A percentile compares a stretch with the other conserved stretches of the same genome.
Evolutionary conservation across 92 coral and sea anemone species (phyloP).

Genomic region (Nematostella vectensis): DNA sequence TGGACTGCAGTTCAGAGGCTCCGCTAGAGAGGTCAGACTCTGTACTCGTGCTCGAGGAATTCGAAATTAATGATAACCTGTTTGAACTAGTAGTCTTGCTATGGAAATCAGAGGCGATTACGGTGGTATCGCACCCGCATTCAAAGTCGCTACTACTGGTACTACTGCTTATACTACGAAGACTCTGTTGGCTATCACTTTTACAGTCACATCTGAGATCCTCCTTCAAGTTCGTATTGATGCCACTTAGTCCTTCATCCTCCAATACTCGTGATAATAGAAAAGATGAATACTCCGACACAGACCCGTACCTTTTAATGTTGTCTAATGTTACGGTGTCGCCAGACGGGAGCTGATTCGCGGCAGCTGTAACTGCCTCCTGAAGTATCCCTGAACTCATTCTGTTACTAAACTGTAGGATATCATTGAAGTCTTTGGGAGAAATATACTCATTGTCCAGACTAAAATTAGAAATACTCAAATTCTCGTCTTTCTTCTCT

Average conservation of each 20-base stretch:
- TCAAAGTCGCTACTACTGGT: constrained; percentile 3
- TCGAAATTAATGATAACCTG: constrained; percentile 31
- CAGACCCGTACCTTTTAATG: constrained; percentile 37
- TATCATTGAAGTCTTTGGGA: constrained; percentile 39
- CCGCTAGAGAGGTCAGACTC: constrained; percentile 44
- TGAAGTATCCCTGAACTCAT: constrained; percentile 47
- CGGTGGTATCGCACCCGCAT: too few species aligned
- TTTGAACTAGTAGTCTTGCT: not conserved
- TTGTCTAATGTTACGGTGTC: constrained; percentile 17
- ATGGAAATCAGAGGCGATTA: too few species aligned
- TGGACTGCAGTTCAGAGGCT: constrained; percentile 24
- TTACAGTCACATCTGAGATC: not conserved
- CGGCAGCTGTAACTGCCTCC: constrained; percentile 41
- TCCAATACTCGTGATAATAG: constrained; percentile 50
- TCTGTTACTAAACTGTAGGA: constrained; percentile 49
- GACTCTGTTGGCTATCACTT: too few species aligned
- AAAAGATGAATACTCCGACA: constrained; percentile 59
- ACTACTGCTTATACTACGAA: too few species aligned
- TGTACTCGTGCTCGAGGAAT: constrained; percentile 40
- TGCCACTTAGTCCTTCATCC: constrained; percentile 50
- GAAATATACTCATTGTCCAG: constrained; percentile 28
- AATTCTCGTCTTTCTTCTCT: constrained; percentile 27
- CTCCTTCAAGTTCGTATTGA: constrained; percentile 31
- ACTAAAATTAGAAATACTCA: constrained; percentile 4
- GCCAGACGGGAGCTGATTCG: constrained; percentile 14